Base-by-base conservation (phyloP, 2,113 vertebrate genomes). In the Benitochromis conjunctus region DNA sequence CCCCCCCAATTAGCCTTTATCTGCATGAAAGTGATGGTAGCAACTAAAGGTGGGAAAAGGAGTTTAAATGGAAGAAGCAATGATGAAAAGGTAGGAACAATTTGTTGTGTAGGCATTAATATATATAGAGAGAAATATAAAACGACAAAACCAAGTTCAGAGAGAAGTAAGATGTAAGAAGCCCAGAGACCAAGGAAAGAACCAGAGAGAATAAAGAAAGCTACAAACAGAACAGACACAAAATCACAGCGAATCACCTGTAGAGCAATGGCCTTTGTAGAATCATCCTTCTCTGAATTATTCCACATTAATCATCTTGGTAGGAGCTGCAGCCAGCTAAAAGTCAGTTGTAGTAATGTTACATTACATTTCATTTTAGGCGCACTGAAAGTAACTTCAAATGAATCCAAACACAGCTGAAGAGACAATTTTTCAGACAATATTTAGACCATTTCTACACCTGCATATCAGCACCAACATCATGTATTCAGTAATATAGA, bases 81-180 rank as follows among this genome's bases (percentile, higher is more conserved):
- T 11, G 58, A 88, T 88, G 56, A 87, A 71, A 64, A 38, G 83
- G 82, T 71, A 57, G 51, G 57, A 3, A 64, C 71, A 55, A 85
- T 90, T 88, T 85, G 80, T 55, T 36, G 41, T 48, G 62, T 74
- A n/a, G 55, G 21, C 48, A 53, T 24, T 4, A 43, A 88, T 16
- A 57, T 12, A 80, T 16, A 77, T 34, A 19, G 14, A 60, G 26
- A 71, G 21, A 81, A 43, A 79, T 16, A 16, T 16, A 46, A 36
- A 53, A 21, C 83, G 78, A 88, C 76, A 1, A 57, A 74, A 66
- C 46, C 24, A 34, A 53, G 71, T 82, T 82, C 78, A 53, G 43
- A 64, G 41, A 24, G 43, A 82, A 54, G n/a, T 36, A 3, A 76
- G 66, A 79, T 55, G 53, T 83, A 80, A 80, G n/a, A 38, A 88